phyloP scores from a whole-genome alignment of 2,113 vertebrate genomes.

The Chamaea fasciata region DNA sequence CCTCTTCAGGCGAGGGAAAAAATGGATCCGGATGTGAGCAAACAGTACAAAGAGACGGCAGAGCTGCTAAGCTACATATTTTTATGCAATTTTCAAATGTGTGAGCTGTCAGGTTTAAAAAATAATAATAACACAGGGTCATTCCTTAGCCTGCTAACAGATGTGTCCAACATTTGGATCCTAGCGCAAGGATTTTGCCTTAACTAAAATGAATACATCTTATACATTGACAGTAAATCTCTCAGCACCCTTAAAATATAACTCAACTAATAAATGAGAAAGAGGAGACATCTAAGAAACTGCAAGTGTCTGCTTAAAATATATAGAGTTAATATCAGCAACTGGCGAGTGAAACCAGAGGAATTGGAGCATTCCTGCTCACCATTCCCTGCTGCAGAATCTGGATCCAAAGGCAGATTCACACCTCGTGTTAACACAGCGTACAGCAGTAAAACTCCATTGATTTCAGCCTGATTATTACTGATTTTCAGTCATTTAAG shows the following conservation, averaged over 20 bases:
- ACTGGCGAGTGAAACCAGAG: conserved; percentile 37
- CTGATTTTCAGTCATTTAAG: conserved; percentile 6
- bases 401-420: background rate
- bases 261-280: conserved; percentile 59
- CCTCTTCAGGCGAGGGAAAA: background rate
- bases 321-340: conserved; percentile 60
- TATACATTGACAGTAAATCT: conserved; percentile 62
- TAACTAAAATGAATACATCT: conserved; percentile 58
- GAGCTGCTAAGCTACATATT: background rate
- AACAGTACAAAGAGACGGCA: conserved; percentile 29
- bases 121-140: conserved; percentile 42
- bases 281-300: conserved; percentile 64
- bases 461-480: conserved; percentile 15
- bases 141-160: conserved; percentile 60
- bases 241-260: conserved; percentile 67
- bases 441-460: background rate
- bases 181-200: conserved; percentile 29
- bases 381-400: background rate
- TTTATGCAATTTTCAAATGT: conserved; percentile 53
- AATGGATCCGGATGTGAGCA: conserved; percentile 32
- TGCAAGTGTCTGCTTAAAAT: conserved; percentile 45
- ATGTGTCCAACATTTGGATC: conserved; percentile 62
- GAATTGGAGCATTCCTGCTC: background rate
- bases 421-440: background rate
- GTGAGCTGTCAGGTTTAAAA: conserved; percentile 47